phyloP scores from a whole-genome alignment of 2,113 vertebrate genomes.

The Rhizomys pruinosus region DNA sequence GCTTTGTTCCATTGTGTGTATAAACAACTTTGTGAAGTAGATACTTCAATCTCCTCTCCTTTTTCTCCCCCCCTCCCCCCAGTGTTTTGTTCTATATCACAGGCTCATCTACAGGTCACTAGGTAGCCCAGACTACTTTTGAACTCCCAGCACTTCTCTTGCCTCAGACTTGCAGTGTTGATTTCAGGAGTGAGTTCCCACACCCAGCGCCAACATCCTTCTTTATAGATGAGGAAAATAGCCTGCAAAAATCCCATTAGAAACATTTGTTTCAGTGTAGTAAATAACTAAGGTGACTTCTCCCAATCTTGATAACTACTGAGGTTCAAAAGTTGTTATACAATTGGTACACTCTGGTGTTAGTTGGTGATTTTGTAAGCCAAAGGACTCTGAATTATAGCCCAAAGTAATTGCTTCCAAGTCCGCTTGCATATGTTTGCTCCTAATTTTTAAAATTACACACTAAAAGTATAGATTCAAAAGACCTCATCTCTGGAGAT shows the following conservation, averaged over 20 bases:
- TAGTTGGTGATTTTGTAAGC: conserved; percentile 8
- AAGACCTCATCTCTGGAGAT: not conserved
- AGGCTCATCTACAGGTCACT: not conserved
- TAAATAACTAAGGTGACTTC: not conserved
- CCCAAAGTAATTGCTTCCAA: conserved; percentile 3
- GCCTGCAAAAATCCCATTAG: not conserved
- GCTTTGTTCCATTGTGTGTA: not conserved
- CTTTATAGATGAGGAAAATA: conserved; percentile 23
- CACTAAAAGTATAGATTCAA: not conserved
- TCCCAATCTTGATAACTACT: not conserved
- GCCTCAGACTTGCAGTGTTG: not conserved
- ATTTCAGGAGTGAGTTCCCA: too few species aligned
- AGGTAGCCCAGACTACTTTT: not conserved
- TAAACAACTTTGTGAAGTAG: not conserved
- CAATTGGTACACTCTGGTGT: not conserved
- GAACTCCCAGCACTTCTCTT: not conserved
- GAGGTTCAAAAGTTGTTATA: not conserved
- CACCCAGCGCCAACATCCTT: not conserved
- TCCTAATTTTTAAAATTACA: conserved; percentile 7
- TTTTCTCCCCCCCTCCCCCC: too few species aligned
- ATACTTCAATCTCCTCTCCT: not conserved
- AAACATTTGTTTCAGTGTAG: not conserved
- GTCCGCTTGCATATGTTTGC: not conserved
- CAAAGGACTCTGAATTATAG: not conserved
- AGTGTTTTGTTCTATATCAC: not conserved